phyloP scores from a whole-genome alignment of 2,888 invertebrate species.

The Syrphus vitripennis region DNA sequence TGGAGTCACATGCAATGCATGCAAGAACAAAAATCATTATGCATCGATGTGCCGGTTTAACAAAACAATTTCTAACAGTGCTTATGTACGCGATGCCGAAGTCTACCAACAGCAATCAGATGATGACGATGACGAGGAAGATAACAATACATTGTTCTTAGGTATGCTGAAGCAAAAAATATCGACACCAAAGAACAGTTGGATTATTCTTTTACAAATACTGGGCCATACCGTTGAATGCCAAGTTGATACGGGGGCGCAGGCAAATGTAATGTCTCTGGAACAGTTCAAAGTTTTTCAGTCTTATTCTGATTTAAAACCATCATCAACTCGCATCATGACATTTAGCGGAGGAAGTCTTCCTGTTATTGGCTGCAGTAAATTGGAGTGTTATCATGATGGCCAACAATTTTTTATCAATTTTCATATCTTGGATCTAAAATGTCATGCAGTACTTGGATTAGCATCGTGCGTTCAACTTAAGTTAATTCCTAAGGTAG shows the following conservation, averaged over 20 bases:
- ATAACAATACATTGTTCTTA: neutral
- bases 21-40: neutral
- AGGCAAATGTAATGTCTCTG: too few relatives aligned
- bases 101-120: neutral
- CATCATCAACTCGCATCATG: constrained; percentile 13
- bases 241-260: constrained; percentile 1
- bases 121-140: neutral
- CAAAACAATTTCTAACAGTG: neutral
- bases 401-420: too few relatives aligned
- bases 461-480: neutral
- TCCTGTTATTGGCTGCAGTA: neutral
- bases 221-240: neutral
- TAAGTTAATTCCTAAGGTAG: neutral
- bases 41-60: too few relatives aligned
- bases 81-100: neutral
- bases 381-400: neutral
- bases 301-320: too few relatives aligned
- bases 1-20: neutral
- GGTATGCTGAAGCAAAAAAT: neutral
- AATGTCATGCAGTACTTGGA: neutral
- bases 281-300: too few relatives aligned
- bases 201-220: neutral
- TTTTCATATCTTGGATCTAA: neutral
- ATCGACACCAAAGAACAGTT: constrained; percentile 5
- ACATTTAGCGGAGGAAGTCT: neutral